Conservation (phyloP, 2,797 vertebrate genomes). For the Acipenser ruthenus region DNA sequence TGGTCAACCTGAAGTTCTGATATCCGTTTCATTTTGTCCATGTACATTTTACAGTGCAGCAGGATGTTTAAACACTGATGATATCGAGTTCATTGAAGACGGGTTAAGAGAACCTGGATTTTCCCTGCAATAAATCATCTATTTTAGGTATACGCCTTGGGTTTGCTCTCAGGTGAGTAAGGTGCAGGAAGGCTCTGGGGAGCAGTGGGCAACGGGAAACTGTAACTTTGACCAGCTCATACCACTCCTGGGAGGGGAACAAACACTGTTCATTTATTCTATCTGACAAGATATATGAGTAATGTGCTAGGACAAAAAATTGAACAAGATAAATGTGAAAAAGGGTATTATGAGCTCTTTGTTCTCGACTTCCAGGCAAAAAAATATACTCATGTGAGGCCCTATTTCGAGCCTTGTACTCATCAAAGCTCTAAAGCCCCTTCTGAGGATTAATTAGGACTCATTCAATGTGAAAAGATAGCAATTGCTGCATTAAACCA, state of each 20-base stretch:
- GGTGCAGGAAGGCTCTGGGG: not conserved
- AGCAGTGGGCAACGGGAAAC: not conserved
- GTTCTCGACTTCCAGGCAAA: not conserved
- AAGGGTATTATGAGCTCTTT: not conserved
- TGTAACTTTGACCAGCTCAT: not conserved
- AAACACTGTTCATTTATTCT: conserved; percentile 6
- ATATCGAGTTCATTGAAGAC: too few species aligned
- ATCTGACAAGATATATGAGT: conserved; percentile 1
- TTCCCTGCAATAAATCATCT: not conserved
- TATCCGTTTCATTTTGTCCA: too few species aligned
- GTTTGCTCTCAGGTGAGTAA: not conserved
- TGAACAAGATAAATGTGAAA: conserved; percentile 7
- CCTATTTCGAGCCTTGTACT: not conserved
- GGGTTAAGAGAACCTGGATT: not conserved
- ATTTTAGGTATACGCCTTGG: not conserved
- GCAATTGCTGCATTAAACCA: not conserved
- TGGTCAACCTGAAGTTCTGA: too few species aligned
- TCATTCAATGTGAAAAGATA: not conserved
- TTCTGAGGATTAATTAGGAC: conserved; percentile 1
- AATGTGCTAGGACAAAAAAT: conserved; percentile 4
- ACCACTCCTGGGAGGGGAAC: conserved; percentile 5
- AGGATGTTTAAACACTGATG: too few species aligned
- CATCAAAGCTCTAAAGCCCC: not conserved
- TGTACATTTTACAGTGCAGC: too few species aligned
- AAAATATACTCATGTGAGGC: not conserved